Evolutionary conservation across 2,888 invertebrate species (phyloP).

Genomic region (Gymnoscelis rufifasciata): DNA sequence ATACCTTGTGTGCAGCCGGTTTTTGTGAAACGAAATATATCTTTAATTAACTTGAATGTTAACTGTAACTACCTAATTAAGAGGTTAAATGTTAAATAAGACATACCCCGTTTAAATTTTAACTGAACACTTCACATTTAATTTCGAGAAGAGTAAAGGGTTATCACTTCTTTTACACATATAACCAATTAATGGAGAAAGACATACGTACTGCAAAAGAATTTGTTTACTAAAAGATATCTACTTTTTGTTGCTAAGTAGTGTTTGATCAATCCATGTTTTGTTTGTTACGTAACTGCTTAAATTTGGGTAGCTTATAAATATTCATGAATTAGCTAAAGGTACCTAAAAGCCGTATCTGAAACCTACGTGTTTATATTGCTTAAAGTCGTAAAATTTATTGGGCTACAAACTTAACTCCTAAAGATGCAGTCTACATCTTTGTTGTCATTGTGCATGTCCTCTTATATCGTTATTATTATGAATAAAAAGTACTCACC

Average conservation of each 20-base stretch:
- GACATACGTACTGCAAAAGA: neutral
- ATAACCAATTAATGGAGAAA: too few relatives aligned
- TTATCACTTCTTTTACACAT: too few relatives aligned
- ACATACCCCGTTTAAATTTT: too few relatives aligned
- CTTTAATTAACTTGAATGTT: neutral
- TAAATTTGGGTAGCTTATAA: slow-evolving; percentile 10
- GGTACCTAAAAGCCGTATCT: neutral
- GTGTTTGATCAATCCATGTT: slow-evolving; percentile 27
- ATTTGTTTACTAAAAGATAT: slow-evolving; percentile 10
- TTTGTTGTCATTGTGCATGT: neutral
- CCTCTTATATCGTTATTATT: slow-evolving; percentile 1
- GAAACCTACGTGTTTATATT: neutral
- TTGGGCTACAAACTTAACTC: neutral
- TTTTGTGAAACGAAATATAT: too few relatives aligned
- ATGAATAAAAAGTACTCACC: slow-evolving; percentile 42
- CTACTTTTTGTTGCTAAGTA: slow-evolving; percentile 2
- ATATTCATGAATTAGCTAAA: slow-evolving; percentile 8
- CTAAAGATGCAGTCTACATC: slow-evolving; percentile 10
- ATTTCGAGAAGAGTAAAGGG: too few relatives aligned
- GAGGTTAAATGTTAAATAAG: too few relatives aligned
- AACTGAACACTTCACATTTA: too few relatives aligned
- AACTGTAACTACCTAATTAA: too few relatives aligned
- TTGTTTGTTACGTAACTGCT: slow-evolving; percentile 24
- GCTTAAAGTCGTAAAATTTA: slow-evolving; percentile 1
- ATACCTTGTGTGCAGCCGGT: too few relatives aligned